These are phyloP conservation scores for Plagodis pulveraria DNA, from an alignment of 2,888 invertebrate genomes.

Conservation along the genomic window DNA sequence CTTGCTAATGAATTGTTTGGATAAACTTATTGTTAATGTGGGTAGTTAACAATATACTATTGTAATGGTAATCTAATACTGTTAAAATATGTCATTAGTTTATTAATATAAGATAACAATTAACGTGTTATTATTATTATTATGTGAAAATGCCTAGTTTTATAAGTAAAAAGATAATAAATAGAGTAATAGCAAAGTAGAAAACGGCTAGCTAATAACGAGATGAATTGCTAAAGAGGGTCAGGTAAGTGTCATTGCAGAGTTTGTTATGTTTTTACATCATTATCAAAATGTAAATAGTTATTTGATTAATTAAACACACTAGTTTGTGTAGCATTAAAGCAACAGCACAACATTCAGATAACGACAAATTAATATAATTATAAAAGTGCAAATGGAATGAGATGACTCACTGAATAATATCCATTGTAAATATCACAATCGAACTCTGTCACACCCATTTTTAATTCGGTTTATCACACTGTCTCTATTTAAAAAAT, in stretches of 20 bases:
- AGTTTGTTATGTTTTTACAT: slow-evolving; percentile 27
- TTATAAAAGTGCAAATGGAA: slow-evolving; percentile 22
- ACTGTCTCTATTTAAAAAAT: slow-evolving; percentile 51
- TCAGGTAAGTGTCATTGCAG: slow-evolving; percentile 44
- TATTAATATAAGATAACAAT: too few relatives aligned
- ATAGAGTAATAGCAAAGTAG: not conserved
- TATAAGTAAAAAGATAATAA: not conserved
- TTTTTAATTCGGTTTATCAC: slow-evolving; percentile 59
- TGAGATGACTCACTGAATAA: slow-evolving; percentile 71
- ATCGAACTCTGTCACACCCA: slow-evolving; percentile 80
- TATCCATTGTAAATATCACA: slow-evolving; percentile 80
- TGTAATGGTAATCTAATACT: too few relatives aligned
- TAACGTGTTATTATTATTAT: too few relatives aligned
- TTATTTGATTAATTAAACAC: not conserved
- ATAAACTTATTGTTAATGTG: slow-evolving; percentile 8
- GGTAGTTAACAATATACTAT: slow-evolving; percentile 6
- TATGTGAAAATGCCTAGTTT: too few relatives aligned
- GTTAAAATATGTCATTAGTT: too few relatives aligned
- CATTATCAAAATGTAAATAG: too few relatives aligned
- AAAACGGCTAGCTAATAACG: not conserved
- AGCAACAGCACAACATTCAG: slow-evolving; percentile 21
- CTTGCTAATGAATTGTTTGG: slow-evolving; percentile 4
- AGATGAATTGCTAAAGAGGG: not conserved
- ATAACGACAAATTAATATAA: slow-evolving; percentile 17
- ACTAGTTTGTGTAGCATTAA: slow-evolving; percentile 8